phyloP scores from a whole-genome alignment of 2,797 vertebrate species.

The Parauchenoglanis punctatus region DNA sequence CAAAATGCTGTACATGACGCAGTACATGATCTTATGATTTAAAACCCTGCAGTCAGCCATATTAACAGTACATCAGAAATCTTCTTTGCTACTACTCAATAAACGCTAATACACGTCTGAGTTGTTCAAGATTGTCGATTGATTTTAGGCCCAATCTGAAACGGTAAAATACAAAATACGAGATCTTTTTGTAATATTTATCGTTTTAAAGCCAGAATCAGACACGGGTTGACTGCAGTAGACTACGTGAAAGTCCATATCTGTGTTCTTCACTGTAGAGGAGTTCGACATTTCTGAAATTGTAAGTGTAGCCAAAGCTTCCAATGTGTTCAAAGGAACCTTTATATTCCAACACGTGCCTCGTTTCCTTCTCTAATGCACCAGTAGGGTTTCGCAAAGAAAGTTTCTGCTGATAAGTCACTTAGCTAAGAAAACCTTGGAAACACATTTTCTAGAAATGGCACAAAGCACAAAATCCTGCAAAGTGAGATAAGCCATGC shows the following conservation, averaged over 20 bases:
- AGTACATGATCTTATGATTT: background rate
- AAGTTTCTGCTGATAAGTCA: background rate
- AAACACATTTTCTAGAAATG: background rate
- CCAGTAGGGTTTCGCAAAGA: background rate
- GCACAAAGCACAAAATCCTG: background rate
- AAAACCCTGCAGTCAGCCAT: background rate
- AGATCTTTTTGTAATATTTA: too few relatives aligned
- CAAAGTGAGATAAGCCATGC: background rate
- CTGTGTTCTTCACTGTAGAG: background rate
- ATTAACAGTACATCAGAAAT: background rate
- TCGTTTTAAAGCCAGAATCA: background rate
- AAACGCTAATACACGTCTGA: background rate
- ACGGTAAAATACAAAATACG: background rate
- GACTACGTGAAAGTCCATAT: background rate
- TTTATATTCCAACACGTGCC: background rate
- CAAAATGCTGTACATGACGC: too few relatives aligned
- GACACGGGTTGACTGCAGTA: background rate
- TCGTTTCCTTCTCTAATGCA: background rate
- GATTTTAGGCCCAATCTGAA: background rate
- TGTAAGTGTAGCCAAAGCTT: background rate
- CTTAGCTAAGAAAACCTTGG: background rate
- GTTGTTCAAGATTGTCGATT: background rate
- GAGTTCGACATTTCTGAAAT: background rate
- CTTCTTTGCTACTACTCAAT: background rate
- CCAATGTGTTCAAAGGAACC: background rate